phyloP scores from a whole-genome alignment of 2,888 invertebrate species.

The Tipula helvola region DNA sequence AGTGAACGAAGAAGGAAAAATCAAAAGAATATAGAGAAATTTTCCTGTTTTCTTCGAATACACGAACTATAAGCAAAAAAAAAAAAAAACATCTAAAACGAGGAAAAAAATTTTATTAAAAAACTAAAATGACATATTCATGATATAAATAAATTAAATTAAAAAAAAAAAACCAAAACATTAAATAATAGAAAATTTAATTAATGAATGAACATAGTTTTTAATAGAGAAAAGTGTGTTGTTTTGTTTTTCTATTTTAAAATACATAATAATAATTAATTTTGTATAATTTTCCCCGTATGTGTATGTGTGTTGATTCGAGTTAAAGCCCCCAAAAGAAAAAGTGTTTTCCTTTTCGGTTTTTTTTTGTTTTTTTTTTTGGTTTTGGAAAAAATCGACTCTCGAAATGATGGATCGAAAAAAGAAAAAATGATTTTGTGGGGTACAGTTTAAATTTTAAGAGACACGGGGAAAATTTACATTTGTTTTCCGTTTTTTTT shows the following conservation, averaged over 20 bases:
- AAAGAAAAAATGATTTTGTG: neutral
- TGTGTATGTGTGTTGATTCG: neutral
- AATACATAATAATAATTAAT: neutral
- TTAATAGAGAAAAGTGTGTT: neutral
- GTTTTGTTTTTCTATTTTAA: neutral
- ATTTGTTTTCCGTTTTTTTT: neutral
- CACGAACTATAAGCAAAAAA: neutral
- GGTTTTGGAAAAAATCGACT: neutral
- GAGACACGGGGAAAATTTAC: neutral
- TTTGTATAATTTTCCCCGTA: neutral
- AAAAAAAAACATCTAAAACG: neutral
- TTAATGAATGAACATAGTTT: neutral
- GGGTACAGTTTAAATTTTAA: neutral
- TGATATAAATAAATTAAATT: neutral
- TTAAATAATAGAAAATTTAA: neutral
- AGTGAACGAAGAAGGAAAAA: neutral
- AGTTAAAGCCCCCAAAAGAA: neutral
- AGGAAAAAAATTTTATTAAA: neutral
- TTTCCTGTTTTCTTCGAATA: neutral
- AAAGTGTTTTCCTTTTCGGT: neutral
- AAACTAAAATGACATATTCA: slow-evolving; percentile 8
- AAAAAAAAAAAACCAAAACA: slow-evolving; percentile 4
- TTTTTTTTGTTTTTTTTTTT: too few species aligned
- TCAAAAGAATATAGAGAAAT: neutral
- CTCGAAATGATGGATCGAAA: neutral